These are phyloP conservation scores for Melopsittacus undulatus DNA, from an alignment of 2,797 vertebrate species.

Conservation along the genomic window DNA sequence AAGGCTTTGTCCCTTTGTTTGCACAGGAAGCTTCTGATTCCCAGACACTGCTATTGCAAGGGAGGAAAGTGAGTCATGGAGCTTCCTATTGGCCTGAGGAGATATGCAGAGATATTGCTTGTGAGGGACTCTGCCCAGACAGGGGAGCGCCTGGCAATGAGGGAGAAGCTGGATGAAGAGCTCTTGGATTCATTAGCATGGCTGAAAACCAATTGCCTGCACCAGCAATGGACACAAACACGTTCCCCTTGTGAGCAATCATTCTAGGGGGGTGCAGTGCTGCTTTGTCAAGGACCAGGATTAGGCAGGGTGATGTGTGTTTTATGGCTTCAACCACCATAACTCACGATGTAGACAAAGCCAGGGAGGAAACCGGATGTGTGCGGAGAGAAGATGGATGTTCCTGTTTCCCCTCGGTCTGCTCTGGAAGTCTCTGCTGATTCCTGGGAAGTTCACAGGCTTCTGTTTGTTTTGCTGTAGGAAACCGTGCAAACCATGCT, in stretches of 20 bases:
- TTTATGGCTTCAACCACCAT: not conserved
- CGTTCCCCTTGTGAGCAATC: not conserved
- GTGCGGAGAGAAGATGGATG: not conserved
- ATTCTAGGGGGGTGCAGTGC: not conserved
- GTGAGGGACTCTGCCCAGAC: not conserved
- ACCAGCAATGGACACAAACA: not conserved
- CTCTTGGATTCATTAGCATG: not conserved
- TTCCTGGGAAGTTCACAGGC: not conserved
- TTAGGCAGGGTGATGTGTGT: not conserved
- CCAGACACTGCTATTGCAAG: not conserved
- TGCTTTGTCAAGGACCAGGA: not conserved
- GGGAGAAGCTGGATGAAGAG: not conserved
- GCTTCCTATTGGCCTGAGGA: slow-evolving; percentile 48
- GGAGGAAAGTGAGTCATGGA: slow-evolving; percentile 67
- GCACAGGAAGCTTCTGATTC: slow-evolving; percentile 64
- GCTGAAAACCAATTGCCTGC: not conserved
- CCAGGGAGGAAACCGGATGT: not conserved
- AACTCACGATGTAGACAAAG: not conserved
- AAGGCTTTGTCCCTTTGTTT: slow-evolving; percentile 58
- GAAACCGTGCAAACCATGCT: accelerated
- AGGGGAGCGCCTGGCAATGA: not conserved
- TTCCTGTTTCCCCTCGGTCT: not conserved
- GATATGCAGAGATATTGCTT: slow-evolving; percentile 8
- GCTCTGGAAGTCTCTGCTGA: not conserved
- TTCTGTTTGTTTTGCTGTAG: not conserved